Percentiles rank a stretch among this genome's conserved stretches.
Conservation (phyloP, 2,113 vertebrate species). For the Gallinago undulata region DNA sequence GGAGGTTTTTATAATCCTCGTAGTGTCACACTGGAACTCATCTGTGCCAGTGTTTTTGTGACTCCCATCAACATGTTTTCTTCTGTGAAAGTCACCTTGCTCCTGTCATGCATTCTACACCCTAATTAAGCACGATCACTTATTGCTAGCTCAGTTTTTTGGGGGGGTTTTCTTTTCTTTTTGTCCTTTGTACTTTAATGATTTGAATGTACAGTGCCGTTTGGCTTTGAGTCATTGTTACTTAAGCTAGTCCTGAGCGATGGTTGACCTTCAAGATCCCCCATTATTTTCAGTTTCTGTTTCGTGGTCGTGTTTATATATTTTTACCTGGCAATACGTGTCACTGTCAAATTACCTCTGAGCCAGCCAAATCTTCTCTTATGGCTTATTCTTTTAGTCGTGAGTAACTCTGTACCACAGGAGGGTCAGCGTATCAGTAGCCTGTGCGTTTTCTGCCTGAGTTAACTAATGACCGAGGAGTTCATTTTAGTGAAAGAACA, state of each 20-base stretch:
- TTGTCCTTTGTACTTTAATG: background rate
- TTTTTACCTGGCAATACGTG: background rate
- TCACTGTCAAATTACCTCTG: background rate
- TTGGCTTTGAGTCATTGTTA: background rate
- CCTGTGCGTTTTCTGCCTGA: background rate
- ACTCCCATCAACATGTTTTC: background rate
- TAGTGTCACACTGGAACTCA: background rate
- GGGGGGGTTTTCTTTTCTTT: background rate
- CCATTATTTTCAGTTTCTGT: background rate
- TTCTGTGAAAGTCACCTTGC: background rate
- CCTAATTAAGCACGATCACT: background rate
- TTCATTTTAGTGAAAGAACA: background rate
- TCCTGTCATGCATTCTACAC: background rate
- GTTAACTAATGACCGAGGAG: background rate
- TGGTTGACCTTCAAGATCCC: background rate
- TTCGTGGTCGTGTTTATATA: background rate
- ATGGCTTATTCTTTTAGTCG: background rate
- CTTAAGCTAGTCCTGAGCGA: background rate
- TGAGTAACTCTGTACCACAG: background rate
- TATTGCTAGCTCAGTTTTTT: background rate
- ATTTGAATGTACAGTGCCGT: background rate
- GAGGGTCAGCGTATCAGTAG: background rate
- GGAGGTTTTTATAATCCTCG: background rate
- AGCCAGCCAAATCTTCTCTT: background rate
- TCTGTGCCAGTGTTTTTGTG: background rate